Evolutionary conservation across 2,797 vertebrate species (phyloP).

Genomic region (Salarias fasciatus): DNA sequence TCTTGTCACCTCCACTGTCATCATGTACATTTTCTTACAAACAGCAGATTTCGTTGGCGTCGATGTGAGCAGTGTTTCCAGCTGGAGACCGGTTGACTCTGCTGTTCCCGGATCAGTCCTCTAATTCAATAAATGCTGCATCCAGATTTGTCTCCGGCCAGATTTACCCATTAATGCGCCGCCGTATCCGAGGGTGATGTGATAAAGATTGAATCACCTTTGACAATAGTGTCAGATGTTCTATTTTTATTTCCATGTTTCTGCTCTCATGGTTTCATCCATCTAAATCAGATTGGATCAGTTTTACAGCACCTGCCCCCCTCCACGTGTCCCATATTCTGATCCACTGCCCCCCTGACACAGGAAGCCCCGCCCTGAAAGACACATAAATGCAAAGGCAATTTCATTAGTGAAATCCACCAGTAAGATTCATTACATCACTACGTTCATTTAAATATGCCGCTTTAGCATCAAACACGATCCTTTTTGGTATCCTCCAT

Average conservation of each 20-base stretch:
- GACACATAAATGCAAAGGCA: slow-evolving; percentile 20
- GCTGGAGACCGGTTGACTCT: slow-evolving; percentile 28
- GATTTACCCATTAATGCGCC: slow-evolving; percentile 58
- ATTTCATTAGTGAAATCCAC: slow-evolving; percentile 39
- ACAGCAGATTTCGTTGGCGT: slow-evolving; percentile 14
- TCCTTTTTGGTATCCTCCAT: neutral
- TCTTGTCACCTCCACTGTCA: neutral
- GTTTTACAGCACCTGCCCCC: slow-evolving; percentile 31
- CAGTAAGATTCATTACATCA: slow-evolving; percentile 16
- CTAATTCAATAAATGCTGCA: slow-evolving; percentile 68
- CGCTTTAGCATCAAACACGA: neutral
- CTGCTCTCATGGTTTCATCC: slow-evolving; percentile 31
- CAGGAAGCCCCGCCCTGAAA: neutral
- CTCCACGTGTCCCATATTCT: neutral
- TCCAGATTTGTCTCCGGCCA: slow-evolving; percentile 58
- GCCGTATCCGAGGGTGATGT: slow-evolving; percentile 36
- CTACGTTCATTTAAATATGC: slow-evolving; percentile 1
- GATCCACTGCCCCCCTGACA: slow-evolving; percentile 39
- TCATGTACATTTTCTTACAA: slow-evolving; percentile 10
- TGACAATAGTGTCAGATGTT: slow-evolving; percentile 49
- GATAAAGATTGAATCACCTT: slow-evolving; percentile 60
- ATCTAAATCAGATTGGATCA: slow-evolving; percentile 59
- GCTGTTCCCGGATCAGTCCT: slow-evolving; percentile 40
- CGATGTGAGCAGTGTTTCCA: slow-evolving; percentile 53
- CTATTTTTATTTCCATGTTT: slow-evolving; percentile 49